phyloP scores from a whole-genome alignment of 2,113 vertebrate species.

The Erythrolamprus reginae region DNA sequence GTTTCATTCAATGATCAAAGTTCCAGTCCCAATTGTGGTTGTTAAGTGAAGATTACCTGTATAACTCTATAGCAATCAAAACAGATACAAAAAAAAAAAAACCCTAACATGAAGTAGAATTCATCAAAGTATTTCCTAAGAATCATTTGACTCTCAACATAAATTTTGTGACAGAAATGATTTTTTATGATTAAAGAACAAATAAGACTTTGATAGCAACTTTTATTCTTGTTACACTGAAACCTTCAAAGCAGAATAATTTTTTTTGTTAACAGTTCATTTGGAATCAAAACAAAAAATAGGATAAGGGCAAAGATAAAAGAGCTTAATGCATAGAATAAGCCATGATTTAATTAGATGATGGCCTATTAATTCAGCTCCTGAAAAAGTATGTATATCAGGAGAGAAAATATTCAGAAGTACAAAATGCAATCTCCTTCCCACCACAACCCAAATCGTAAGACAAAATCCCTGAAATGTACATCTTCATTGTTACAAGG shows the following conservation, averaged over 20 bases:
- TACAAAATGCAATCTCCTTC: neutral
- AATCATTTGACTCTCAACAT: constrained; percentile 53
- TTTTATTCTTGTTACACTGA: constrained; percentile 51
- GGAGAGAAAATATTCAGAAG: neutral
- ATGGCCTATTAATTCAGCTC: constrained; percentile 41
- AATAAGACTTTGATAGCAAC: constrained; percentile 63
- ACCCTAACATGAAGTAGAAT: constrained; percentile 60
- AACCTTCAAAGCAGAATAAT: constrained; percentile 54
- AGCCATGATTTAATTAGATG: constrained; percentile 51
- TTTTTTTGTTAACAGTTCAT: constrained; percentile 59
- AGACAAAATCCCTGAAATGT: neutral
- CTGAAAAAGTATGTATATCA: constrained; percentile 34
- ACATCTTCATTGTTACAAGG: neutral
- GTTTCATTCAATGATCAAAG: neutral
- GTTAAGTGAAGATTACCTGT: neutral
- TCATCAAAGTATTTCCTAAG: constrained; percentile 57
- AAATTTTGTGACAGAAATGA: constrained; percentile 64
- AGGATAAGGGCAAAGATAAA: constrained; percentile 53
- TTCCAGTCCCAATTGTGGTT: neutral
- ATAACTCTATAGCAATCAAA: constrained; percentile 59
- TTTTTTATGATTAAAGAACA: constrained; percentile 60
- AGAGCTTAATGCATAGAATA: constrained; percentile 53
- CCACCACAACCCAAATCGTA: neutral
- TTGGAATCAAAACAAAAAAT: constrained; percentile 38
- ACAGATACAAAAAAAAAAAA: constrained; percentile 54